Base-by-base conservation (phyloP, 2,888 invertebrate genomes). In the Disparrhopalites patrizii region DNA sequence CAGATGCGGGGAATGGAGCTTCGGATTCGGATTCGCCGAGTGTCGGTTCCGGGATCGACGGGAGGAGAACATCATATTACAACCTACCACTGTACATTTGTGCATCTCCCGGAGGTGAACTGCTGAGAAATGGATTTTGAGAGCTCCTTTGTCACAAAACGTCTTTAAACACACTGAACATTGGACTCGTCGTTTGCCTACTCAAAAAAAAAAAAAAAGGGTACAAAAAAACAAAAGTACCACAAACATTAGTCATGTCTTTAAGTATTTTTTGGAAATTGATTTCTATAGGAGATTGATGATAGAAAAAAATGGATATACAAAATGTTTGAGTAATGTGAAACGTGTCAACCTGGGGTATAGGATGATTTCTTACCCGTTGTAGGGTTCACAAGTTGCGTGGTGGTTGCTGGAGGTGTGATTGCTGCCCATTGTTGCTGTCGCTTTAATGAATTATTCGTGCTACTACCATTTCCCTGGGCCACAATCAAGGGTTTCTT, bases 81-180 rank as follows among this genome's bases (percentile, higher is more conserved):
- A 98, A 0, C 97, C 97, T 78, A 93, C 93, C 0, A 99, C 96
- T 0, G 98, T 97, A 79, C 99, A 99, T 81, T 94, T 94, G 81
- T 99, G 99, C 98, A 99, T 99, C 82, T 99, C 99, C 43, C 97
- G 87, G 68, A 98, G 81, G 79, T 99, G 99, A 10, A 99, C 99
- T 0, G 99, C 99, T 58, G 96, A 96, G 79, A 97, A 98, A 80
- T 99, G 99, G 7, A 99, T 99, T 82, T 99, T 99, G 27, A 99
- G 83, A 1, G 99, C 99, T 69, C 98, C 99, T 82, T 99, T 99
- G 83, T 99, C 99, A 84, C 99, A 99, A 82, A 99, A 99, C 18
- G 98, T 98, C 82, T 99, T 99, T 69, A 96, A 82, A 79, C 99
- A 99, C 47, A 96, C 95, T 77, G 96, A 94, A 81, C 99, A 99